Base-by-base conservation (phyloP, 2,113 vertebrate genomes). In the Scomber scombrus region DNA sequence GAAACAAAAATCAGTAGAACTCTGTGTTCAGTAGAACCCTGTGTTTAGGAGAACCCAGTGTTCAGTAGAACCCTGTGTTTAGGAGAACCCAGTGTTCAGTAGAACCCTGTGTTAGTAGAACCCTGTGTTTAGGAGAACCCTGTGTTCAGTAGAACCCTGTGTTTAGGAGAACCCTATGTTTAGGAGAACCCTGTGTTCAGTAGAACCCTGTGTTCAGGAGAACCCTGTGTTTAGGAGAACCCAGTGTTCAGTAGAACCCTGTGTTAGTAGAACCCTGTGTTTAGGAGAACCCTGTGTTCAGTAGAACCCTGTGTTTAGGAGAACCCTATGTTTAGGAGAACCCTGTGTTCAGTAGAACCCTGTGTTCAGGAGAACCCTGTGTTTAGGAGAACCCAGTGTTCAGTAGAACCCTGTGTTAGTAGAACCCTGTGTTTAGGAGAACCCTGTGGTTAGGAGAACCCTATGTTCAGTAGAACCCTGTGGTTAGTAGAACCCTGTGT, bases 1-100 rank as follows among this genome's bases (percentile, higher is more conserved):
- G 63, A 56, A 84, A 87, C 13, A 65, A 82, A 23, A 64, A 15
- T 64, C 14, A 49, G 16, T n/a, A 26, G 23, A 26, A 34, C 31
- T 4, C 31, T 26, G 23, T 26, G 23, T 26, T 19, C 1, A 3
- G 11, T 9, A 16, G 29, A 66, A 68, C 10, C 10, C 16, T 8
- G 21, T 29, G 0, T 21, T 51, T 1, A 4, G 23, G 4, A 51
- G 45, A 51, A 51, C 18, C 3, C 5, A 4, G 1, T 34, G 7
- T 34, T 34, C 31, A 34, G 31, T 6, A 34, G 31, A 34, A 34
- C 31, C 4, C 1, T 40, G 8, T 40, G 9, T 7, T 40, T 2
- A 40, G 34, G 0, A 40, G 34, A 40, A 40, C 34, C 6, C 5
- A 3, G 1, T 34, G 65, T 6, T 34, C 31, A 34, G 31, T 34